Evolutionary conservation across 2,888 invertebrate species (phyloP).

Genomic region (Helobdella robusta): DNA sequence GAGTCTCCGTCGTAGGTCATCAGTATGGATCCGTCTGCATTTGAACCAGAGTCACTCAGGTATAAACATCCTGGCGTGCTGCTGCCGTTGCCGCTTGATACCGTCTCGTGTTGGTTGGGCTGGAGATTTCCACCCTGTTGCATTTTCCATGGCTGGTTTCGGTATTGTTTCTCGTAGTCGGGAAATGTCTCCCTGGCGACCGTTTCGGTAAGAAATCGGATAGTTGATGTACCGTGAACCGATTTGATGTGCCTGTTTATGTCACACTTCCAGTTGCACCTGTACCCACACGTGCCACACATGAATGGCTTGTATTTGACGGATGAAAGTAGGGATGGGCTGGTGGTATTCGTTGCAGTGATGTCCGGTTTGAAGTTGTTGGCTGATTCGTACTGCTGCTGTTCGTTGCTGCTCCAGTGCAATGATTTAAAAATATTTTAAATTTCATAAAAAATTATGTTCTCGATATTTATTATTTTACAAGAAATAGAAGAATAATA

Average conservation of each 20-base stretch:
- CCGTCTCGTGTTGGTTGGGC: neutral
- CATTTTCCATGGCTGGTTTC: neutral
- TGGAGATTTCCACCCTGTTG: neutral
- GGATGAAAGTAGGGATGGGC: too few species aligned
- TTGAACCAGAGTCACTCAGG: too few species aligned
- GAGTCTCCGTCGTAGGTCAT: neutral
- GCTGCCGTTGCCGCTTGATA: too few species aligned
- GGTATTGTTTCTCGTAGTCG: slow-evolving; percentile 19
- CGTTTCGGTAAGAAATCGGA: slow-evolving; percentile 38
- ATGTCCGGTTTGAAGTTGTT: too few species aligned
- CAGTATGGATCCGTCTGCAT: too few species aligned
- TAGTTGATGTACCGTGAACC: slow-evolving; percentile 40
- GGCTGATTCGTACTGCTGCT: too few species aligned
- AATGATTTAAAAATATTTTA: too few species aligned
- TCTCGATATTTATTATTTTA: too few species aligned
- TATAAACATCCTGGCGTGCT: too few species aligned
- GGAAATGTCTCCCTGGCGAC: slow-evolving; percentile 43
- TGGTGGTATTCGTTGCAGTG: too few species aligned
- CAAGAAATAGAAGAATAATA: neutral
- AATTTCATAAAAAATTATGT: too few species aligned
- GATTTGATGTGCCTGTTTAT: slow-evolving; percentile 44
- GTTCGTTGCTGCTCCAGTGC: too few species aligned
- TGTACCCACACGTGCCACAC: slow-evolving; percentile 45
- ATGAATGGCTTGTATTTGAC: slow-evolving; percentile 36
- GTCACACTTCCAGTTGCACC: slow-evolving; percentile 48